Base-by-base conservation (phyloP, 2,888 invertebrate genomes). In the Pseudanteris insignis region DNA sequence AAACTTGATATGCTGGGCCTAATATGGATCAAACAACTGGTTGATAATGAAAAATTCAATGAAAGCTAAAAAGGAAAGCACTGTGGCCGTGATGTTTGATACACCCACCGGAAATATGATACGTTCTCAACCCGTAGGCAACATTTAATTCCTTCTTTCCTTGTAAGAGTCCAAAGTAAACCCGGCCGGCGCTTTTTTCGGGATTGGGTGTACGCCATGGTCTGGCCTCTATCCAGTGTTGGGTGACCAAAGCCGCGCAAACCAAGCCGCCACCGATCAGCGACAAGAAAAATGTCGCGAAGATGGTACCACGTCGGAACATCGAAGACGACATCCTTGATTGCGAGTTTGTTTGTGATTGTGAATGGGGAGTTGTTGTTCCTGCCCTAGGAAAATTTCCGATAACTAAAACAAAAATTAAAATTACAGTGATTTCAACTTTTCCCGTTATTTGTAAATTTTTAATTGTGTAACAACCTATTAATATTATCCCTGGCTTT, bases 101-200 rank as follows among this genome's bases (percentile, higher is more conserved):
- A n/a, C 18, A 24, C 29, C 7, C 1, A 94, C 93, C 89, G 75
- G 90, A 88, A 64, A 94, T 86, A 60, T 89, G 86, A 73, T 88
- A 85, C 44, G 84, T 84, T 72, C 94, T 86, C 84, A 87, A 86
- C 2, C 94, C 95, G 71, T 92, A 90, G 2, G 90, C 91, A 53
- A 87, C 86, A 77, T 94, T 90, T 24, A 96, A 80, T 67, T 88
- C 87, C 77, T 93, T 92, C 63, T 87, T 88, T 0, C 96, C 96
- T 70, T 89, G 88, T 73, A 96, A 92, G 5, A 96, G 84, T 0
- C 96, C 96, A 75, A 94, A 92, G 74, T 89, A 86, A 57, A 94
- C 86, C 65, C 85, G 83, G 0, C 93, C 94, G 41, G 88, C 88
- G 30, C 89, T 89, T 53, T 86, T 86, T 37, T 84, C 79, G 1